Percentiles rank a stretch among this genome's conserved stretches.
Evolutionary conservation across 2,888 invertebrate genomes (phyloP).

Genomic region (Ochropleura plecta): DNA sequence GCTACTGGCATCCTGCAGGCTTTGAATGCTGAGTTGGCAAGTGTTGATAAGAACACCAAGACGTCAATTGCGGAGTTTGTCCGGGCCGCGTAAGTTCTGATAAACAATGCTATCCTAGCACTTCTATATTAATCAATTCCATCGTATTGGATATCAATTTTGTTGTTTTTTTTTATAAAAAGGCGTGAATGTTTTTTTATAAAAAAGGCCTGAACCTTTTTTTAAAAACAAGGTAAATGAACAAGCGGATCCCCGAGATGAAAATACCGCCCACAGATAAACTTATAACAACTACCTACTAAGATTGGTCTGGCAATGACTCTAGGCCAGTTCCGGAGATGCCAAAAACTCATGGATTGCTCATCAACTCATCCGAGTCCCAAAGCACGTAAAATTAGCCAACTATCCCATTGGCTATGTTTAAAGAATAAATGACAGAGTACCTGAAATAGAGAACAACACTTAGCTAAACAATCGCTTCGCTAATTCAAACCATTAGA

Average conservation of each 20-base stretch:
- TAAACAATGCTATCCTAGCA: not conserved
- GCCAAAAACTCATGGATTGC: not conserved
- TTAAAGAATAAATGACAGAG: not conserved
- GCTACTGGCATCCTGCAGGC: slow-evolving; percentile 72
- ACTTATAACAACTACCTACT: no score
- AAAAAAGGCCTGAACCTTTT: no score
- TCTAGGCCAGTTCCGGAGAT: not conserved
- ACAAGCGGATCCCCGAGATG: no score
- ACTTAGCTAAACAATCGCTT: no score
- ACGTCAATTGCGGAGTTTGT: slow-evolving; percentile 79
- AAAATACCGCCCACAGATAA: no score
- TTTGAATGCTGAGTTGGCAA: slow-evolving; percentile 73
- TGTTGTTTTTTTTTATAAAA: no score
- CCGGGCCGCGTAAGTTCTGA: slow-evolving; percentile 71
- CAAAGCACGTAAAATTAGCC: not conserved
- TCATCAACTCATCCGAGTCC: not conserved
- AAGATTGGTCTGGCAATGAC: no score
- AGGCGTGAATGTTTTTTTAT: no score
- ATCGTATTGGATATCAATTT: not conserved
- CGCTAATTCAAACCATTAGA: no score
- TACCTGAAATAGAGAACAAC: no score
- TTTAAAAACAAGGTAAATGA: no score
- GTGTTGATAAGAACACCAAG: slow-evolving; percentile 77
- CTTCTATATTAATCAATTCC: not conserved
- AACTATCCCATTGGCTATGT: not conserved